Conservation (phyloP, 2,113 vertebrate species). For the Laticauda laticaudata region DNA sequence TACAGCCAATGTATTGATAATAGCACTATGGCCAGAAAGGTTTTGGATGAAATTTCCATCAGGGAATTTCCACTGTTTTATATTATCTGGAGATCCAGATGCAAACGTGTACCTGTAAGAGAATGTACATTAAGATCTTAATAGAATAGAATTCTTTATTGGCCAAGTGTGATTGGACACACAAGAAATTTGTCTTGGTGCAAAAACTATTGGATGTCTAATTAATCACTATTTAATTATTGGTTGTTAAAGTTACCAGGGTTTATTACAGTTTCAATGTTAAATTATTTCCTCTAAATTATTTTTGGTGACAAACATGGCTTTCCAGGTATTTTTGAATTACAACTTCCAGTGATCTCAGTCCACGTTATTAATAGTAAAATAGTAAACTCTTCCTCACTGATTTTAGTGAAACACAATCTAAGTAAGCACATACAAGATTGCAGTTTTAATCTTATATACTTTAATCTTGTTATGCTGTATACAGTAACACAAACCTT, state of each 20-base stretch:
- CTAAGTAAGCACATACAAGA: not conserved
- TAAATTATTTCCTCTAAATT: not conserved
- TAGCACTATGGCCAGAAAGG: slow-evolving; percentile 95
- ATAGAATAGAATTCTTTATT: too few species aligned
- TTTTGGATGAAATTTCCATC: slow-evolving; percentile 98
- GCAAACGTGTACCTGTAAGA: slow-evolving; percentile 92
- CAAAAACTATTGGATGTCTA: not conserved
- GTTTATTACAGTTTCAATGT: not conserved
- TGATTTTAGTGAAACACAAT: not conserved
- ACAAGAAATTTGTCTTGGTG: too few species aligned
- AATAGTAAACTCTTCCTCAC: not conserved
- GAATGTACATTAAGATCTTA: slow-evolving; percentile 21
- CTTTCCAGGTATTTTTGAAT: not conserved
- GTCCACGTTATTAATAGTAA: not conserved
- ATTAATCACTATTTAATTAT: not conserved
- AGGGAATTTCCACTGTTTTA: slow-evolving; percentile 98
- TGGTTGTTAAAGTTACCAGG: not conserved
- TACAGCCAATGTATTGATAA: slow-evolving; percentile 94
- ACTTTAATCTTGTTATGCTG: not conserved
- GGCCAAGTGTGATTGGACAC: too few species aligned
- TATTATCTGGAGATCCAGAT: slow-evolving; percentile 97
- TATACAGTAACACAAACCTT: not conserved
- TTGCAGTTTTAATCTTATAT: not conserved
- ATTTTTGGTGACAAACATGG: not conserved
- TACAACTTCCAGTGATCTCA: not conserved